These are phyloP conservation scores for Boloria selene DNA, from an alignment of 2,888 invertebrate genomes.

Conservation along the genomic window DNA sequence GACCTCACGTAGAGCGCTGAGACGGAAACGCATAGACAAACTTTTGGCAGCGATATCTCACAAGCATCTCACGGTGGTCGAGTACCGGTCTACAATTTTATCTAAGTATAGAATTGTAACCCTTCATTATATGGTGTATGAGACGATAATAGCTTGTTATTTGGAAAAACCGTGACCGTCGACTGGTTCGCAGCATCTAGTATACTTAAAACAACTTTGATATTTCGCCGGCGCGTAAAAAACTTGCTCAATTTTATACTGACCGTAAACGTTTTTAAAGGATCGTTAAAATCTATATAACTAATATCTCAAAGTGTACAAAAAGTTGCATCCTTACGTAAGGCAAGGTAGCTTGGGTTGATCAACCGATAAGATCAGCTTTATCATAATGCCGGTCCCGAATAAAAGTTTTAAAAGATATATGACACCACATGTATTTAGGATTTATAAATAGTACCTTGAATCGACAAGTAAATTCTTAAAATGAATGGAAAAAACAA, in stretches of 20 bases:
- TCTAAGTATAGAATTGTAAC: constrained; percentile 35
- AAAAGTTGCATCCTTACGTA: constrained; percentile 39
- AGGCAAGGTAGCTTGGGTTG: constrained; percentile 58
- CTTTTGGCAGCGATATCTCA: constrained; percentile 72
- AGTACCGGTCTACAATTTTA: constrained; percentile 45
- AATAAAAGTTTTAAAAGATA: constrained; percentile 33
- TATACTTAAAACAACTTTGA: constrained; percentile 65
- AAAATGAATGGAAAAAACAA: constrained; percentile 9
- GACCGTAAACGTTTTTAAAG: constrained; percentile 20
- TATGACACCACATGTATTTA: constrained; percentile 31
- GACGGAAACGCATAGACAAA: constrained; percentile 63
- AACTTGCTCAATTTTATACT: constrained; percentile 46
- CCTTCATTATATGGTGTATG: constrained; percentile 26
- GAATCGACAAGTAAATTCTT: not conserved
- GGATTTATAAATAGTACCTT: constrained; percentile 14
- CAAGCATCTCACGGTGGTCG: constrained; percentile 70
- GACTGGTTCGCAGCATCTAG: constrained; percentile 33
- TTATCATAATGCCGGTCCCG: constrained; percentile 43
- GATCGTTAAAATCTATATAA: constrained; percentile 22
- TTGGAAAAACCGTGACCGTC: constrained; percentile 30
- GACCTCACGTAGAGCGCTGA: constrained; percentile 53
- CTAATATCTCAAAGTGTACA: constrained; percentile 2
- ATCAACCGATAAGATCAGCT: constrained; percentile 65
- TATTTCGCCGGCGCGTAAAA: constrained; percentile 66
- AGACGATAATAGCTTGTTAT: constrained; percentile 37